These are phyloP conservation scores for Vicugna pacos DNA, from an alignment of 2,113 vertebrate species.

Conservation along the genomic window DNA sequence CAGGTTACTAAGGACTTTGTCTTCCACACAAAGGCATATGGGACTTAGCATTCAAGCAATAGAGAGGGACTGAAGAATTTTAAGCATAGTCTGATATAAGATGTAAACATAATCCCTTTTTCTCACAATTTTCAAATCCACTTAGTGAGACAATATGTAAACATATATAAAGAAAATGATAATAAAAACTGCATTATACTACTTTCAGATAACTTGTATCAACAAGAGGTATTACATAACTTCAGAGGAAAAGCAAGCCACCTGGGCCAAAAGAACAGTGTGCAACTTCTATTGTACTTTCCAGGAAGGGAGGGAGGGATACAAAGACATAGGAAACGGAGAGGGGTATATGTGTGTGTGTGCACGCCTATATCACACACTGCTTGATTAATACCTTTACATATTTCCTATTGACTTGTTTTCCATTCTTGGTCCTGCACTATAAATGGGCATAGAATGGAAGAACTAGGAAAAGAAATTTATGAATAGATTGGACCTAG, in stretches of 20 bases:
- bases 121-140: neutral
- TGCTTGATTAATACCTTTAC: too few species aligned
- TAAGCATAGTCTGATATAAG: neutral
- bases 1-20: neutral
- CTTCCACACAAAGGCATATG: neutral
- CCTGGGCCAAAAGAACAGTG: neutral
- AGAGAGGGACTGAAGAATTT: neutral
- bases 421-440: neutral
- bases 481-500: neutral
- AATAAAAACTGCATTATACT: neutral
- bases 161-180: neutral
- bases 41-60: neutral
- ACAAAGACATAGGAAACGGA: neutral
- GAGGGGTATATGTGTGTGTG: neutral
- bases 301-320: neutral
- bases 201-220: neutral
- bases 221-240: neutral
- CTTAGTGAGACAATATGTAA: neutral
- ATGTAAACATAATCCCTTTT: neutral
- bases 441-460: neutral
- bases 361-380: neutral
- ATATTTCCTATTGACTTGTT: neutral
- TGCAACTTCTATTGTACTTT: neutral
- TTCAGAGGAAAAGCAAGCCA: neutral
- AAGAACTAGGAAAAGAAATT: neutral